phyloP scores from a whole-genome alignment of 2,888 invertebrate genomes.

The Eupithecia inturbata region DNA sequence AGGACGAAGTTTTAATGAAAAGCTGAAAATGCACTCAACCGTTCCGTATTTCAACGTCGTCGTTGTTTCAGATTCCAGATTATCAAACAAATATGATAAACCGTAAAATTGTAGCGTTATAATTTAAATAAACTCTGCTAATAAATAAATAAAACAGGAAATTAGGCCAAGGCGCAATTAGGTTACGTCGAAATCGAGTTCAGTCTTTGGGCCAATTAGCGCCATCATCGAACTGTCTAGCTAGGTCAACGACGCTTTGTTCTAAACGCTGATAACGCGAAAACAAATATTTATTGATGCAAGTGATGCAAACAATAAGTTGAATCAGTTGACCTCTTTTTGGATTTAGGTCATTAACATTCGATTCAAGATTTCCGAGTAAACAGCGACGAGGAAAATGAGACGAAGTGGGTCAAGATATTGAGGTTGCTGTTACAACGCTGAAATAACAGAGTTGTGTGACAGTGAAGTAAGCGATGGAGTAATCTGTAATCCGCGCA shows the following conservation, averaged over 20 bases:
- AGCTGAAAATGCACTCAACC: not conserved
- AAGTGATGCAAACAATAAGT: slow-evolving; percentile 43
- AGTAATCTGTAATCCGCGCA: slow-evolving; percentile 47
- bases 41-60: not conserved
- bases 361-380: slow-evolving; percentile 69
- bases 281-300: slow-evolving; percentile 45
- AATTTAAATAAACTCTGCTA: slow-evolving; percentile 17
- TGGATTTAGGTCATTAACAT: slow-evolving; percentile 78
- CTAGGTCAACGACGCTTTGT: slow-evolving; percentile 78
- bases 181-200: slow-evolving; percentile 62
- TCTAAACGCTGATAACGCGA: slow-evolving; percentile 60
- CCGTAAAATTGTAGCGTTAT: not conserved
- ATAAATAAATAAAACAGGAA: slow-evolving; percentile 44
- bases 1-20: slow-evolving; percentile 3
- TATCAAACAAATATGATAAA: slow-evolving; percentile 33
- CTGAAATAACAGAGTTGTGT: slow-evolving; percentile 57
- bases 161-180: slow-evolving; percentile 70
- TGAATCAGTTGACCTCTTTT: slow-evolving; percentile 45
- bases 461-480: slow-evolving; percentile 55
- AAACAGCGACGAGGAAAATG: slow-evolving; percentile 72
- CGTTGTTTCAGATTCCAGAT: not conserved
- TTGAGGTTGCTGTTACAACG: slow-evolving; percentile 48
- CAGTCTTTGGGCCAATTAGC: slow-evolving; percentile 67
- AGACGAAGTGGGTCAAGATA: slow-evolving; percentile 67
- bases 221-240: slow-evolving; percentile 63